Percentiles rank a stretch among this genome's conserved stretches.
Evolutionary conservation across 2,113 vertebrate species (phyloP).

Genomic region (Albula glossodonta): DNA sequence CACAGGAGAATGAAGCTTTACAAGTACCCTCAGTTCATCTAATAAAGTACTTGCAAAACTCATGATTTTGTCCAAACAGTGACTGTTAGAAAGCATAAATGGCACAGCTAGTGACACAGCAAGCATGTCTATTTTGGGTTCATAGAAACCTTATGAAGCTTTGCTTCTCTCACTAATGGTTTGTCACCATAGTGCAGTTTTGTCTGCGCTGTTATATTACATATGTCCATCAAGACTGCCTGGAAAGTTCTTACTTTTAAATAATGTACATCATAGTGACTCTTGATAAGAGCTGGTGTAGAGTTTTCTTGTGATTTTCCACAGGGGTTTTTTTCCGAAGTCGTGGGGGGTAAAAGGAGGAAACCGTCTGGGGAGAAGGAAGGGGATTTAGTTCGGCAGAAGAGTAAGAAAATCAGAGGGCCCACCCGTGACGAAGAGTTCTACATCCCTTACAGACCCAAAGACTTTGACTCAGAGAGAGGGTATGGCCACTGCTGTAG

Average conservation of each 20-base stretch:
- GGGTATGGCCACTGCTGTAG: slow-evolving; percentile 70
- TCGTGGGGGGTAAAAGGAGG: slow-evolving; percentile 76
- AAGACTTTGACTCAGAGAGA: slow-evolving; percentile 89
- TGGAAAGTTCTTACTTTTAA: not conserved
- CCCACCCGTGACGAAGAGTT: slow-evolving; percentile 71
- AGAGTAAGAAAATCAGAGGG: slow-evolving; percentile 58
- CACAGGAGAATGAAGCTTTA: no score
- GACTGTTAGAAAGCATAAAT: no score
- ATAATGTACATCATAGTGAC: not conserved
- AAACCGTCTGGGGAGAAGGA: slow-evolving; percentile 18
- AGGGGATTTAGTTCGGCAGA: not conserved
- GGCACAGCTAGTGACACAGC: no score
- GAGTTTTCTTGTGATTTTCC: slow-evolving; percentile 20
- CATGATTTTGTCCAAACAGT: no score
- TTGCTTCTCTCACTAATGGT: no score
- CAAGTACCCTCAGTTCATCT: no score
- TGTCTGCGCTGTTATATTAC: no score
- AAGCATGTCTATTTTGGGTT: no score
- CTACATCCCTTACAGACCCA: slow-evolving; percentile 90
- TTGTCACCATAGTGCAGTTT: no score
- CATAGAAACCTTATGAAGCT: not conserved
- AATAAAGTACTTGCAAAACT: no score
- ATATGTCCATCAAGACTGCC: no score
- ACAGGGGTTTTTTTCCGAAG: slow-evolving; percentile 78
- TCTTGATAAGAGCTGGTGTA: not conserved